Percentiles rank a stretch among this genome's conserved stretches.
Conservation (phyloP, 2,113 vertebrate genomes). For the Aegithalos caudatus region DNA sequence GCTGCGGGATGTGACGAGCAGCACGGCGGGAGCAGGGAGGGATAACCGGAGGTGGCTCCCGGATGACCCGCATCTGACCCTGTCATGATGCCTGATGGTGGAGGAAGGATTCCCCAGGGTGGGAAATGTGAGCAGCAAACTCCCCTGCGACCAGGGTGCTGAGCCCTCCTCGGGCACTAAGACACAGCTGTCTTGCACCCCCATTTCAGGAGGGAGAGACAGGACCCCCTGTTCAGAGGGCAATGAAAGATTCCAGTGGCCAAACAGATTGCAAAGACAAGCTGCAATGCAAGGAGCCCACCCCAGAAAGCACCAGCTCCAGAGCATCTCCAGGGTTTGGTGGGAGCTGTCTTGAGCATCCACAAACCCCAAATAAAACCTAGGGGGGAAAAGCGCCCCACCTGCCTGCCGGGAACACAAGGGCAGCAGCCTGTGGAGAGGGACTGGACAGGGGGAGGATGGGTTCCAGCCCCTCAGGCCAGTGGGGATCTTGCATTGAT, state of each 20-base stretch:
- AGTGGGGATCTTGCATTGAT: background rate
- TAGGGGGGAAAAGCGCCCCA: background rate
- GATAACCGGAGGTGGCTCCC: background rate
- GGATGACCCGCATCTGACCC: background rate
- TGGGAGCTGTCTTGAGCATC: background rate
- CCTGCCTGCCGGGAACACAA: background rate
- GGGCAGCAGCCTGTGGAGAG: background rate
- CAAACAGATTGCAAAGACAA: background rate
- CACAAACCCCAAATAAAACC: background rate
- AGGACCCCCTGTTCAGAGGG: background rate
- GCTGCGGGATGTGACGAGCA: background rate
- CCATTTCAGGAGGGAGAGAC: background rate
- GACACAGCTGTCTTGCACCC: too few relatives aligned
- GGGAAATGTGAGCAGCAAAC: background rate
- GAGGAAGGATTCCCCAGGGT: background rate
- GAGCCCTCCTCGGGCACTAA: background rate
- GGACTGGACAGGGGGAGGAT: background rate
- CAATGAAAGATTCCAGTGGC: background rate
- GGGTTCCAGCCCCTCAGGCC: background rate
- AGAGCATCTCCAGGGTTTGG: background rate
- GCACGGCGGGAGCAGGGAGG: background rate
- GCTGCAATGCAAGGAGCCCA: background rate
- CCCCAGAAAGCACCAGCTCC: background rate
- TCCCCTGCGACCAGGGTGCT: fast-evolving
- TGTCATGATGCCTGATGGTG: background rate